Conservation (phyloP, 2,113 vertebrate genomes). For the Calonectris borealis region DNA sequence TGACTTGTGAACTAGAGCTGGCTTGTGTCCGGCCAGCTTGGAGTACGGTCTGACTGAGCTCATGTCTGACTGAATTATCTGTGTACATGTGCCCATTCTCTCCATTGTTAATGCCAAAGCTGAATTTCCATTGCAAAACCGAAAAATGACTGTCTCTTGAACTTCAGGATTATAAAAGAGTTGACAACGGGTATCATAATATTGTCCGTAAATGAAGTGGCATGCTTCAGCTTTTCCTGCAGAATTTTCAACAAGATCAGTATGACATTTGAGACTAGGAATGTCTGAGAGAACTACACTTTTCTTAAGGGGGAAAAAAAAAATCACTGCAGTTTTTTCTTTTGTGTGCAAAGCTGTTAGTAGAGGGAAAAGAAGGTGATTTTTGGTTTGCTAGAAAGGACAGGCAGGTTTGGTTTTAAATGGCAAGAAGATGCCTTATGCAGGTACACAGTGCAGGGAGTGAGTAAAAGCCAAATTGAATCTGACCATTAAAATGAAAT, state of each 20-base stretch:
- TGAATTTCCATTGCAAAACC: conserved; percentile 9
- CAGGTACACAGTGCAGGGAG: background rate
- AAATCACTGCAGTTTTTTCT: background rate
- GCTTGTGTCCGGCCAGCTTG: conserved; percentile 1
- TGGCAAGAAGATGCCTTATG: background rate
- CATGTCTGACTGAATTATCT: conserved; percentile 52
- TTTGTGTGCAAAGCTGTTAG: background rate
- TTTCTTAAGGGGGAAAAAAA: background rate
- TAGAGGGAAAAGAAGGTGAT: background rate
- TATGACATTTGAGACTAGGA: background rate
- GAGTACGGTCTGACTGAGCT: conserved; percentile 46
- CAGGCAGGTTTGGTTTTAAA: background rate
- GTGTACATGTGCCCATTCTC: conserved; percentile 14
- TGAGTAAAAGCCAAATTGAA: background rate
- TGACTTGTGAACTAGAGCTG: background rate
- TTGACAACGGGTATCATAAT: background rate
- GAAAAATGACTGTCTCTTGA: background rate
- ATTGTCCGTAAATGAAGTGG: background rate
- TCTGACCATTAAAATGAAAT: background rate
- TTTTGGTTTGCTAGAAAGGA: background rate
- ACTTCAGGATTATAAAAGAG: background rate
- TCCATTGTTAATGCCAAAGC: conserved; percentile 18
- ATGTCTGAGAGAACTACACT: background rate
- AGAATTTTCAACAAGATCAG: background rate
- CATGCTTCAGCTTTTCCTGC: background rate